Base-by-base conservation (phyloP, 2,113 vertebrate species). In the Maccullochella peelii region DNA sequence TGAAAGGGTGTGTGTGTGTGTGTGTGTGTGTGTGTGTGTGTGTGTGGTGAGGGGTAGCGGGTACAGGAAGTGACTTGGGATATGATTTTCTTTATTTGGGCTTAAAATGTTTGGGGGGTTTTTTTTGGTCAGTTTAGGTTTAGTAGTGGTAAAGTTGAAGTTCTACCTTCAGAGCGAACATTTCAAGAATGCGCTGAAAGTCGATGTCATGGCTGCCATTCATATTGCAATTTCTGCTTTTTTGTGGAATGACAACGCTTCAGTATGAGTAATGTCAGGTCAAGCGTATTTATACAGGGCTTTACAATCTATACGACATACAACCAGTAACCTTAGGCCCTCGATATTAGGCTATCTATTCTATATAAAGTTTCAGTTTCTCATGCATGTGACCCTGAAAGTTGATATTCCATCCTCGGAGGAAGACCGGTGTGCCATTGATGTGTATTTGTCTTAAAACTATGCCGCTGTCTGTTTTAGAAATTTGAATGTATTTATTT, bases 1-100 rank as follows among this genome's bases (percentile, higher is more conserved):
- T 40, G 66, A 16, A 40, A 1, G 54, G 0, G 71, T 71, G 38
- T 42, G 66, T 70, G 52, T 66, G 75, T 69, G 73, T 62, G 23
- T 63, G 67, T n/a, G 59, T 50, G 67, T 72, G 76, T 71, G 65
- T 47, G 21, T 77, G 52, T 42, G 61, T 40, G 54, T 72, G 78
- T 70, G 55, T 20, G 21, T 18, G 49, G 33, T 23, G 33, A 16
- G 62, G 5, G 20, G 52, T 47, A 1, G 25, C 3, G 8, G 27
- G 23, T 49, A 47, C 20, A 67, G 47, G 18, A 67, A 67, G 61
- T 59, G 71, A 68, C 16, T 40, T n/a, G n/a, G n/a, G n/a, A n/a
- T n/a, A n/a, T n/a, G n/a, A n/a, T n/a, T n/a, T n/a, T n/a, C n/a
- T n/a, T n/a, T n/a, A n/a, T n/a, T n/a, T n/a, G n/a, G n/a, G n/a